A percentile compares a stretch with the other conserved stretches of the same genome.
phyloP scores from a whole-genome alignment of 1,140 invertebrate genomes.

The Hylaeus volcanicus region DNA sequence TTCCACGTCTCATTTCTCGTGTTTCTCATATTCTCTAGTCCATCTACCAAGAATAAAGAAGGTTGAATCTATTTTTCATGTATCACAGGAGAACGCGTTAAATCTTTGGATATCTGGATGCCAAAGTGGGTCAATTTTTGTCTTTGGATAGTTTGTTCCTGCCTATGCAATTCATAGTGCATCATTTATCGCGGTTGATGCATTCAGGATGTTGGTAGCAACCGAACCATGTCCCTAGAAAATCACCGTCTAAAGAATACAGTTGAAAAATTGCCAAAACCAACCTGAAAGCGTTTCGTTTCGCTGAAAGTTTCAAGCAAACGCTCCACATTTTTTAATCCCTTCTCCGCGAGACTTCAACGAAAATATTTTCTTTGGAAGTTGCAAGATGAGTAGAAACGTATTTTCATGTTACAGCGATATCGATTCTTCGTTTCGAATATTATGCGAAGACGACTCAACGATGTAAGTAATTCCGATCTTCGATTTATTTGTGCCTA shows the following conservation, averaged over 20 bases:
- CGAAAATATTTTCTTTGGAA: neutral
- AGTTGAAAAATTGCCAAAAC: no score
- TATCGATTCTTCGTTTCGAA: no score
- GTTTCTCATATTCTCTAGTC: no score
- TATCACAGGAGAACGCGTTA: neutral
- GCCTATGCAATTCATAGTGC: conserved; percentile 10
- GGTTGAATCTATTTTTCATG: no score
- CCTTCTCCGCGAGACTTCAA: neutral
- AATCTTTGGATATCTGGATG: neutral
- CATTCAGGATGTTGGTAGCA: neutral
- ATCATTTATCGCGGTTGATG: conserved; percentile 35
- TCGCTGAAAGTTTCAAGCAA: neutral
- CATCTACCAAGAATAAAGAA: no score
- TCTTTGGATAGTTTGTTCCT: conserved; percentile 38
- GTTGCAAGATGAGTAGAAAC: no score
- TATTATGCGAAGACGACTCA: no score
- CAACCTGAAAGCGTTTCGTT: neutral
- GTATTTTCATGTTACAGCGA: no score
- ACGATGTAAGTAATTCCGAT: neutral
- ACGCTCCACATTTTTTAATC: neutral
- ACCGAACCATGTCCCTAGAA: conserved; percentile 2
- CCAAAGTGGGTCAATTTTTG: conserved; percentile 42
- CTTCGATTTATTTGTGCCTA: neutral
- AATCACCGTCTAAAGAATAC: neutral
- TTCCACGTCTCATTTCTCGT: no score